Evolutionary conservation across 2,888 invertebrate species (phyloP).

Genomic region (Cephus runcator): DNA sequence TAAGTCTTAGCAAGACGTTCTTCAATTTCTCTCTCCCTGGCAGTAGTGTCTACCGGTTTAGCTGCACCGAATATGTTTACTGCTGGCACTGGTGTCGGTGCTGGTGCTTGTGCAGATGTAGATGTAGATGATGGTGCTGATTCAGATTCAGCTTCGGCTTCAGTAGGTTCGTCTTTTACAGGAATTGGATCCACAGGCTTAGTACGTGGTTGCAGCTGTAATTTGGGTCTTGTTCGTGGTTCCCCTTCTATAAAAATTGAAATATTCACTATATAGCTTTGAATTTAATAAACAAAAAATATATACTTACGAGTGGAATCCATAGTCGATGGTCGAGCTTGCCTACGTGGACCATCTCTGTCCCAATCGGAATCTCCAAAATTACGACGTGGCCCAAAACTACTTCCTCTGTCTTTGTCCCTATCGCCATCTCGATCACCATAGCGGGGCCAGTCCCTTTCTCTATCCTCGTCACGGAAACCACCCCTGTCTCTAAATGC

Average conservation of each 20-base stretch:
- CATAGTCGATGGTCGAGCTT: slow-evolving; percentile 19
- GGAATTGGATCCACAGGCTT: slow-evolving; percentile 72
- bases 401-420: slow-evolving; percentile 66
- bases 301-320: slow-evolving; percentile 28
- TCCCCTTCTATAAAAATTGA: slow-evolving; percentile 56
- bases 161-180: slow-evolving; percentile 35
- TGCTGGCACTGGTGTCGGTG: slow-evolving; percentile 70
- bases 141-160: slow-evolving; percentile 14
- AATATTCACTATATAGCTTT: too few relatives aligned
- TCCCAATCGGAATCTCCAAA: slow-evolving; percentile 48
- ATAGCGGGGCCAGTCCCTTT: slow-evolving; percentile 50
- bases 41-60: slow-evolving; percentile 93
- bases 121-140: slow-evolving; percentile 22
- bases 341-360: slow-evolving; percentile 33
- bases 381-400: slow-evolving; percentile 56
- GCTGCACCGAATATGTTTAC: slow-evolving; percentile 93
- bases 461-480: slow-evolving; percentile 51
- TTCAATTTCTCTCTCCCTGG: slow-evolving; percentile 91
- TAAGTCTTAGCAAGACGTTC: slow-evolving; percentile 77
- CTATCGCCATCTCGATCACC: slow-evolving; percentile 48
- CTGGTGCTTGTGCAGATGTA: slow-evolving; percentile 46
- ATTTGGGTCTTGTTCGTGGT: slow-evolving; percentile 78
- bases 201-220: slow-evolving; percentile 84
- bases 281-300: background rate
- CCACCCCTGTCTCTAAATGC: slow-evolving; percentile 67